Evolutionary conservation across 2,888 invertebrate species (phyloP), one percentile per base, ranked within the genome.

Genomic region (Ernsta delagoae): DNA sequence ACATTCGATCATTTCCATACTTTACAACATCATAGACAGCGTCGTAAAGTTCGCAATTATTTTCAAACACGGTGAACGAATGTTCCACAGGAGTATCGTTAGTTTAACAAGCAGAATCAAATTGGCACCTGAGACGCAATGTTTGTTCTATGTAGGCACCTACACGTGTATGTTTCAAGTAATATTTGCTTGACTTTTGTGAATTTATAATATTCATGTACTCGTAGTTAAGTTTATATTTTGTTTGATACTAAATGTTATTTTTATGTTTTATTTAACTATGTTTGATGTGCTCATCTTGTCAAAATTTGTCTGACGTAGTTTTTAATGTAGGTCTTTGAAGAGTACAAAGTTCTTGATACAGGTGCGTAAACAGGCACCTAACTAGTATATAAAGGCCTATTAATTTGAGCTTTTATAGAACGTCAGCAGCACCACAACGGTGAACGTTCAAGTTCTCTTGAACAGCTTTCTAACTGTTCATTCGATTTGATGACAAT

Each of bases 31-130:
- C 34, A 12, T 34, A 11, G 57, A 11, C 12, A 4, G 7, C 34
- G n/a, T 56, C 56, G 56, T 39, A 39, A 39, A 59, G 36, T n/a
- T 59, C n/a, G 39, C 57, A 39, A 59, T 61, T 34, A 50, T 53
- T 53, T 53, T 62, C 34, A 39, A 36, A 36, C 34, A 61, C 3
- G 45, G 50, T 50, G 64, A 70, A 66, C 59, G 57, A 66, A 70
- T 59, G 69, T 54, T 59, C 63, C 69, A 62, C 65, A 48, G 12
- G 69, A 64, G 67, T 67, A 59, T 45, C 65, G 70, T 71, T 70
- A 71, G 64, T 72, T n/a, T 75, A 72, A 75, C 73, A 72, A 75
- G 74, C 66, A 56, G 74, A 75, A 75, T 75, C 74, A 72, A 70
- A 74, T 73, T 72, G 70, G 67, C 71, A 74, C 72, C 76, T 72